Evolutionary conservation across 2,888 invertebrate species (phyloP).

Genomic region (Epirrhoe alternata): DNA sequence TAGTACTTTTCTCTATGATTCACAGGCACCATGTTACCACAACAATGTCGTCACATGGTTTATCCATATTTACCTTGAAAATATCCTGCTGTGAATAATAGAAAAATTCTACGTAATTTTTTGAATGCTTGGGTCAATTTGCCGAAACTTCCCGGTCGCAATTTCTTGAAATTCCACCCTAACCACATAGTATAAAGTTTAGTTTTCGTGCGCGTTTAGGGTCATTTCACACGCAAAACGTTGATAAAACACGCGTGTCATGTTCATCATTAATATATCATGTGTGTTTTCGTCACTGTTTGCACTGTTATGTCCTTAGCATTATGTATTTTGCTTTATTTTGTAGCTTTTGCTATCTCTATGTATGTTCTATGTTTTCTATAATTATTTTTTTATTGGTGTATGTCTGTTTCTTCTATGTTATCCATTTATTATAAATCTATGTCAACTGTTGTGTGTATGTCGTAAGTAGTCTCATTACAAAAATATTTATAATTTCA

Average conservation of each 20-base stretch:
- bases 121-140: slow-evolving; percentile 48
- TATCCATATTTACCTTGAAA: slow-evolving; percentile 8
- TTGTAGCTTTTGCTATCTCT: slow-evolving; percentile 25
- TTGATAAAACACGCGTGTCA: slow-evolving; percentile 44
- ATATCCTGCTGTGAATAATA: slow-evolving; percentile 29
- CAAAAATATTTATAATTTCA: too few relatives aligned
- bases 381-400: slow-evolving; percentile 9
- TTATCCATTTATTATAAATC: not conserved
- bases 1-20: too few relatives aligned
- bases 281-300: slow-evolving; percentile 35
- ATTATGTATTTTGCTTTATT: slow-evolving; percentile 35
- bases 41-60: not conserved
- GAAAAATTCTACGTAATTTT: slow-evolving; percentile 25
- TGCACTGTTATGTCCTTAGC: slow-evolving; percentile 43
- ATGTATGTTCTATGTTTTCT: slow-evolving; percentile 8
- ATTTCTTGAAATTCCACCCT: slow-evolving; percentile 19
- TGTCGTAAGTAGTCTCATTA: not conserved
- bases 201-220: slow-evolving; percentile 23
- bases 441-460: too few relatives aligned
- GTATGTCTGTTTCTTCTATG: not conserved
- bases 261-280: slow-evolving; percentile 44
- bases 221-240: slow-evolving; percentile 32
- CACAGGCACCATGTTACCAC: not conserved
- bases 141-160: slow-evolving; percentile 20
- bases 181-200: slow-evolving; percentile 26